phyloP scores from a whole-genome alignment of 2,113 vertebrate species.

The Catharus minimus region DNA sequence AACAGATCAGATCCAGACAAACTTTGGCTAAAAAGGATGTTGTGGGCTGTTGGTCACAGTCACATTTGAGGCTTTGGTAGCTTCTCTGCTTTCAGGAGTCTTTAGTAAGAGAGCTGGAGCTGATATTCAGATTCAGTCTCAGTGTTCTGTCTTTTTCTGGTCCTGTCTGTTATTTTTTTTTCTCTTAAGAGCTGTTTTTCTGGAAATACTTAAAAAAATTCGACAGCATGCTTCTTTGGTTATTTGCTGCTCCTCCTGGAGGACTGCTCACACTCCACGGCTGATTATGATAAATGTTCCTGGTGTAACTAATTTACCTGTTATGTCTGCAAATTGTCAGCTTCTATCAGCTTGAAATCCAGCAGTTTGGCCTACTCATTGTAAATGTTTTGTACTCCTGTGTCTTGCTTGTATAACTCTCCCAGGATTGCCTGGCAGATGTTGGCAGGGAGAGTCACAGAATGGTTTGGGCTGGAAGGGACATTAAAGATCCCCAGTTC shows the following conservation, averaged over 20 bases:
- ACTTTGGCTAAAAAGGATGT: not conserved
- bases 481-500: not conserved
- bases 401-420: not conserved
- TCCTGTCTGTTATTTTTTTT: not conserved
- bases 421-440: not conserved
- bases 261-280: not conserved
- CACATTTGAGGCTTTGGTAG: not conserved
- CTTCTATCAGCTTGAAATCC: not conserved
- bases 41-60: not conserved
- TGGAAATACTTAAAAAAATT: not conserved
- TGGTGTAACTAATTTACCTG: not conserved
- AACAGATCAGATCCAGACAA: not conserved
- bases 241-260: slow-evolving; percentile 8
- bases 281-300: slow-evolving; percentile 5
- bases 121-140: not conserved
- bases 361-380: not conserved
- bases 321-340: not conserved
- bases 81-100: not conserved
- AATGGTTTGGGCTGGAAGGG: not conserved
- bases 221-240: not conserved
- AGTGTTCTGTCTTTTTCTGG: not conserved
- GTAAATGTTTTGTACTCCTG: not conserved
- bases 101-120: not conserved
- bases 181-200: not conserved
- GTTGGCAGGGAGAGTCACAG: not conserved